Conservation (phyloP, 2,113 vertebrate genomes). For the Pedionomus torquatus region DNA sequence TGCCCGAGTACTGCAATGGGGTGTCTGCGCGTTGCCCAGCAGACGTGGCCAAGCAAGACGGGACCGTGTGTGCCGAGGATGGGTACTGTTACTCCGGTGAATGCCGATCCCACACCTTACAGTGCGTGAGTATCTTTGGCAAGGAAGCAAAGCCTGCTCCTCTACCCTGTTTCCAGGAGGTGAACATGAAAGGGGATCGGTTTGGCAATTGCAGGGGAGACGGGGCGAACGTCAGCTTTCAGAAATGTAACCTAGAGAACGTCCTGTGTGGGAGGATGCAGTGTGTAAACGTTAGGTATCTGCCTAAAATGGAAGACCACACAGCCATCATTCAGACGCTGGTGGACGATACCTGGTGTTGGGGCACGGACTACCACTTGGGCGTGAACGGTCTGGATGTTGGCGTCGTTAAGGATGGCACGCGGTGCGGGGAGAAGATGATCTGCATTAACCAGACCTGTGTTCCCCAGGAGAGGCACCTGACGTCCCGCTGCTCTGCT, state of each 20-base stretch:
- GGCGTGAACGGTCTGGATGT: rapidly evolving
- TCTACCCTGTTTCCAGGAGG: not conserved
- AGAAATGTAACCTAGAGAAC: not conserved
- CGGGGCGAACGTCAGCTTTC: not conserved
- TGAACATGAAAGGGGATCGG: slow-evolving; percentile 7
- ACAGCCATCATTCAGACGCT: not conserved
- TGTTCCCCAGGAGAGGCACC: not conserved
- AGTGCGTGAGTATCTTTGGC: not conserved
- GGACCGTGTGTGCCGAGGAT: not conserved
- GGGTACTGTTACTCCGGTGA: not conserved
- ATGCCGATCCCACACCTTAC: not conserved
- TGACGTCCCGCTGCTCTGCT: not conserved
- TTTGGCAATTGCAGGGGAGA: slow-evolving; percentile 63
- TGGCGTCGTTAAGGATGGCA: not conserved
- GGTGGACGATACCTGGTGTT: not conserved
- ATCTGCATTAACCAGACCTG: not conserved
- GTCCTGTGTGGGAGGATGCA: slow-evolving; percentile 54
- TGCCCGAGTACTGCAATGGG: slow-evolving; percentile 62
- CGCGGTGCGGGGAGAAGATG: not conserved
- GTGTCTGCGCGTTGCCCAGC: not conserved
- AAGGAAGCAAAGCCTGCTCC: not conserved
- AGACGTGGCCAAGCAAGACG: slow-evolving; percentile 25
- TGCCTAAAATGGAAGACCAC: not conserved
- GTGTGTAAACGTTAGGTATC: not conserved
- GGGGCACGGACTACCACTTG: not conserved